A percentile compares a stretch with the other conserved stretches of the same genome.
phyloP scores from a whole-genome alignment of 2,888 invertebrate species.

The Drosophila ustulata region DNA sequence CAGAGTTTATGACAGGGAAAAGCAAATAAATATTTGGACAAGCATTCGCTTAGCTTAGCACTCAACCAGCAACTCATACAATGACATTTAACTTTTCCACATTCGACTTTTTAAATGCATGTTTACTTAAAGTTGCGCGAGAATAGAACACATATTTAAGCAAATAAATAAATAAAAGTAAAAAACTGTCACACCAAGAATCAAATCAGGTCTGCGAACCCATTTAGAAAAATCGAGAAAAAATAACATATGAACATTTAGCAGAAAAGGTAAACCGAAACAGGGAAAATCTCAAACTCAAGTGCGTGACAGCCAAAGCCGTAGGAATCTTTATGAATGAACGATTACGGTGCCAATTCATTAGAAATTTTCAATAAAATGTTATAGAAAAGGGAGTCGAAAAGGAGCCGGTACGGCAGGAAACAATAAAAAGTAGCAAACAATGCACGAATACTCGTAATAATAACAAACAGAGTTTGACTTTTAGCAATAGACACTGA shows the following conservation, averaged over 20 bases:
- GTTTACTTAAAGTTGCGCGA: slow-evolving; percentile 56
- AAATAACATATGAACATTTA: slow-evolving; percentile 14
- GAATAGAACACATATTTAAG: slow-evolving; percentile 26
- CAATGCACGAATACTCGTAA: slow-evolving; percentile 49
- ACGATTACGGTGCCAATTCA: slow-evolving; percentile 69
- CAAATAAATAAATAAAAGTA: slow-evolving; percentile 21
- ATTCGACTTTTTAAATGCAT: slow-evolving; percentile 58
- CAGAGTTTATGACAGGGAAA: slow-evolving; percentile 32
- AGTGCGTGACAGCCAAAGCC: slow-evolving; percentile 49
- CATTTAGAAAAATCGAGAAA: slow-evolving; percentile 54
- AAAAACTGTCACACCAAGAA: slow-evolving; percentile 32
- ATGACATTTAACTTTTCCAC: slow-evolving; percentile 56
- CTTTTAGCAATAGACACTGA: slow-evolving; percentile 46
- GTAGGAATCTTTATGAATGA: slow-evolving; percentile 68
- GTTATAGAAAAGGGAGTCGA: slow-evolving; percentile 12
- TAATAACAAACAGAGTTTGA: slow-evolving; percentile 73
- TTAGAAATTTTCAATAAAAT: slow-evolving; percentile 63
- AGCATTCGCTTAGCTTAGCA: slow-evolving; percentile 14
- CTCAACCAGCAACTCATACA: slow-evolving; percentile 55
- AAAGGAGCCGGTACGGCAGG: slow-evolving; percentile 25
- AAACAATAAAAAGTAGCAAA: slow-evolving; percentile 56
- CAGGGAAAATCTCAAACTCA: slow-evolving; percentile 39
- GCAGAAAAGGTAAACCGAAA: slow-evolving; percentile 36
- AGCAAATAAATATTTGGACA: slow-evolving; percentile 57
- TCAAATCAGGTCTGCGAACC: slow-evolving; percentile 41